Evolutionary conservation across 2,888 invertebrate species (phyloP).

Genomic region (Dolichopus griseipennis): DNA sequence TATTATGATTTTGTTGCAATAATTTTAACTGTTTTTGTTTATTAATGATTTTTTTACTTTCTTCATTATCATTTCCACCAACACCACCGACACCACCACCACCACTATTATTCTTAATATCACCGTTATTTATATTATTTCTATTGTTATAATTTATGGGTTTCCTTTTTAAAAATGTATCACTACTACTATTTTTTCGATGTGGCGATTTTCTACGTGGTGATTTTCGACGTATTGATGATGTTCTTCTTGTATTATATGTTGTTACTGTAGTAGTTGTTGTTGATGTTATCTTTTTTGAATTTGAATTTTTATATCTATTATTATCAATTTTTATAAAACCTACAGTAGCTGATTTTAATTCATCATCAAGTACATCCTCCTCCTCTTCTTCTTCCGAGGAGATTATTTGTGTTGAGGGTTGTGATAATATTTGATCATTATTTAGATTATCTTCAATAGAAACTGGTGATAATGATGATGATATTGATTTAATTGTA

Average conservation of each 20-base stretch:
- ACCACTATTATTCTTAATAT: not conserved
- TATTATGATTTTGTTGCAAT: not conserved
- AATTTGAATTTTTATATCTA: not conserved
- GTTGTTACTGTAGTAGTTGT: not conserved
- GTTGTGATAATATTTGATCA: not conserved
- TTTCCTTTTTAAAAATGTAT: conserved; percentile 19
- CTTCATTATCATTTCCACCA: not conserved
- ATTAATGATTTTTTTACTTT: not conserved
- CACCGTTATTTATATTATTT: not conserved
- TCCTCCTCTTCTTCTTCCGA: not conserved
- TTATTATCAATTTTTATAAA: not conserved
- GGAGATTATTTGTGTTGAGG: not conserved
- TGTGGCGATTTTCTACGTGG: not conserved
- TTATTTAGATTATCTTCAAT: not conserved
- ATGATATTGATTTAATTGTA: conserved; percentile 18
- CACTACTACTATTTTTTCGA: conserved; percentile 14
- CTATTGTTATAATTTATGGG: not conserved
- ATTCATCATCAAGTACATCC: not conserved
- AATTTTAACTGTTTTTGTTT: not conserved
- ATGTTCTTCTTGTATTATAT: not conserved
- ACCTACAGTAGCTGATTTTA: not conserved
- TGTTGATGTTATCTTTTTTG: not conserved
- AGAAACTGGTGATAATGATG: conserved; percentile 2
- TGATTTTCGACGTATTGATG: not conserved
- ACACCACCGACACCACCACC: not conserved